phyloP scores from a whole-genome alignment of 2,888 invertebrate species.

The Callosobruchus maculatus region DNA sequence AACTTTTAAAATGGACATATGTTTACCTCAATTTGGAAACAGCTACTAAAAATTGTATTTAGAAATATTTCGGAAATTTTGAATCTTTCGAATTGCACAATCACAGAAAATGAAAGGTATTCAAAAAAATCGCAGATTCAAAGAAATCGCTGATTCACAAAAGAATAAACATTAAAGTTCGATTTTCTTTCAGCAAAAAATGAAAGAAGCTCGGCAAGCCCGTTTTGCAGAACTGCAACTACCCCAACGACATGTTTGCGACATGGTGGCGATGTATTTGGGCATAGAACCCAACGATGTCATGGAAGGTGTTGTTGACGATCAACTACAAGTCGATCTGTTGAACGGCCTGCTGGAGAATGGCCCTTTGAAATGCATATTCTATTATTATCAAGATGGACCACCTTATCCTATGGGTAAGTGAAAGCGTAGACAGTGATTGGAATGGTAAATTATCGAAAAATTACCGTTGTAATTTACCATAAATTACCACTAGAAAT shows the following conservation, averaged over 20 bases:
- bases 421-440: neutral
- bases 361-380: conserved; percentile 57
- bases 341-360: conserved; percentile 58
- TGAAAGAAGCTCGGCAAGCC: conserved; percentile 56
- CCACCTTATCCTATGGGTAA: conserved; percentile 64
- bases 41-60: too few species aligned
- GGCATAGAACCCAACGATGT: conserved; percentile 56
- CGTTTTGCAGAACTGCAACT: conserved; percentile 51
- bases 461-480: too few species aligned
- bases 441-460: too few species aligned
- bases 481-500: too few species aligned
- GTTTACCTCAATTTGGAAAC: too few species aligned
- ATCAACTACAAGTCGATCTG: conserved; percentile 58
- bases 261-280: conserved; percentile 60
- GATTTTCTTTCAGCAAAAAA: conserved; percentile 54
- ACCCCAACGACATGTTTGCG: conserved; percentile 64
- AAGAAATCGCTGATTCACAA: too few species aligned
- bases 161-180: too few species aligned
- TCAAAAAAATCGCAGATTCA: too few species aligned
- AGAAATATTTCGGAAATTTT: too few species aligned
- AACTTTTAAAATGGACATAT: too few species aligned
- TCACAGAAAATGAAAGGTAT: too few species aligned
- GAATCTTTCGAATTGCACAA: too few species aligned
- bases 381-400: conserved; percentile 66
- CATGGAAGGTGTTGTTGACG: conserved; percentile 70